Conservation (phyloP, 2,888 invertebrate species). For the Epinotia brunnichana region DNA sequence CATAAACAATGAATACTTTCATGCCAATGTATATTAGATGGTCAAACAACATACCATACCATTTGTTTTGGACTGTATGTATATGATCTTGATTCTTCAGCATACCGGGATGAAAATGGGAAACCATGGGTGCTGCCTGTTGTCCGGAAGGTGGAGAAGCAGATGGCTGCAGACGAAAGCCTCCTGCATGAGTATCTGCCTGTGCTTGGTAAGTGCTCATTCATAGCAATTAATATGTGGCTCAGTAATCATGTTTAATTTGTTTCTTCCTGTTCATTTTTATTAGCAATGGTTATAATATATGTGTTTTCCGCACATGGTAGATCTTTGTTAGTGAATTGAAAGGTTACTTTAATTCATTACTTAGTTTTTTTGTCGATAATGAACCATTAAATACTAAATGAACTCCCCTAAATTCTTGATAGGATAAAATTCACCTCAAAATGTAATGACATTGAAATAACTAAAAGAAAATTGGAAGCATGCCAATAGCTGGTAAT, state of each 20-base stretch:
- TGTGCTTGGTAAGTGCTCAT: constrained; percentile 87
- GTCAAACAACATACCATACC: not conserved
- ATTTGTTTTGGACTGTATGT: not conserved
- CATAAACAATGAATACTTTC: too few relatives aligned
- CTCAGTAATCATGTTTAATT: constrained; percentile 12
- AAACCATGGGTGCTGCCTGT: constrained; percentile 99
- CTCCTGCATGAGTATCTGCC: constrained; percentile 98
- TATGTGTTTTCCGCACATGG: not conserved
- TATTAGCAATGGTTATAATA: not conserved
- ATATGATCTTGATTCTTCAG: constrained; percentile 76
- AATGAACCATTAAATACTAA: too few relatives aligned
- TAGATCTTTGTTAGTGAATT: not conserved
- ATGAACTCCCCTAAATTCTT: too few relatives aligned
- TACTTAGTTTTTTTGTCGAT: too few relatives aligned
- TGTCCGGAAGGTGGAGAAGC: constrained; percentile 93
- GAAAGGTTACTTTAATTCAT: not conserved
- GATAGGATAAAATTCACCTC: not conserved
- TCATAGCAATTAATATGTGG: not conserved
- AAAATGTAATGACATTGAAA: not conserved
- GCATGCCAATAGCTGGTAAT: constrained; percentile 5
- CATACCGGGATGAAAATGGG: constrained; percentile 95
- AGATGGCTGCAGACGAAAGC: constrained; percentile 90
- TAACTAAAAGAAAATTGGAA: not conserved
- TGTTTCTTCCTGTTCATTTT: constrained; percentile 3
- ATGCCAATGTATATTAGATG: too few relatives aligned